Percentiles rank a stretch among this genome's conserved stretches.
These are phyloP conservation scores for Troides helena DNA, from an alignment of 2,888 invertebrate species.

Conservation along the genomic window DNA sequence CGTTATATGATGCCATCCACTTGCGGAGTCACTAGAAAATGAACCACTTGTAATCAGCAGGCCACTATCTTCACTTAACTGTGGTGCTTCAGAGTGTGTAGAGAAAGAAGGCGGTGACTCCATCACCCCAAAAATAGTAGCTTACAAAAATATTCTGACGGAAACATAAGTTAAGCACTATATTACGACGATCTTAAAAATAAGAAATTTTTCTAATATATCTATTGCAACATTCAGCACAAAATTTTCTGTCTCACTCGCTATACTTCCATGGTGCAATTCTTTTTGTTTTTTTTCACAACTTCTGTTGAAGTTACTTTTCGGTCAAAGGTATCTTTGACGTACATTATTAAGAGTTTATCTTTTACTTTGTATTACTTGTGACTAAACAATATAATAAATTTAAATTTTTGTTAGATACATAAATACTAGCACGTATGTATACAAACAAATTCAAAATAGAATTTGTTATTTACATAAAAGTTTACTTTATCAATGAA, in stretches of 20 bases:
- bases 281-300: conserved; percentile 22
- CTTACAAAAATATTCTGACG: conserved; percentile 42
- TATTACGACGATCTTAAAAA: conserved; percentile 45
- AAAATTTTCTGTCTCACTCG: conserved; percentile 34
- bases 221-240: conserved; percentile 40
- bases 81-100: conserved; percentile 86
- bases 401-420: not conserved
- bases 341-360: not conserved
- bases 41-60: conserved; percentile 86
- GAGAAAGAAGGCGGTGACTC: conserved; percentile 89
- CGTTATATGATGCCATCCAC: conserved; percentile 83
- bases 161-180: conserved; percentile 49
- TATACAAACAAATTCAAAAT: too few relatives aligned
- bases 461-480: too few relatives aligned
- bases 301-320: conserved; percentile 15
- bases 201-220: conserved; percentile 39
- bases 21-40: conserved; percentile 86
- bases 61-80: conserved; percentile 88
- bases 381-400: not conserved
- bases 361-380: not conserved
- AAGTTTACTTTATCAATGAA: too few relatives aligned
- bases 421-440: too few relatives aligned
- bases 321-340: conserved; percentile 4
- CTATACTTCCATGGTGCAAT: conserved; percentile 27
- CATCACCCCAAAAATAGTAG: conserved; percentile 73